Conservation (phyloP, 2,113 vertebrate species). For the Okapia johnstoni region DNA sequence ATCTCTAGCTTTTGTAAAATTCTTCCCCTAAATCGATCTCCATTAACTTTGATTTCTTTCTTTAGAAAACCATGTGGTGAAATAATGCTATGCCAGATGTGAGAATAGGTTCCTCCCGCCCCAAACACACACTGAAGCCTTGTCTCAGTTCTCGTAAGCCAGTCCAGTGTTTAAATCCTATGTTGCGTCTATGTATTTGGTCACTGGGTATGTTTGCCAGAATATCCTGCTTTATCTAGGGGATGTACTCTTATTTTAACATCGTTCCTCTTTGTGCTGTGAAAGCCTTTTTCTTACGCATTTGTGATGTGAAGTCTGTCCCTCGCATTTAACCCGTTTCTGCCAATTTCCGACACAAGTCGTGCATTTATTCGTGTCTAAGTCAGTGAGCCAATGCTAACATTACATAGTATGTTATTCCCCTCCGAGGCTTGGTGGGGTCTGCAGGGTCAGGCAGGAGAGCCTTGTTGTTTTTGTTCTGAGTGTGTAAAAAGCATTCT, state of each 20-base stretch:
- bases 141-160: not conserved
- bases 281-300: not conserved
- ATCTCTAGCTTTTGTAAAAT: not conserved
- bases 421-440: not conserved
- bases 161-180: not conserved
- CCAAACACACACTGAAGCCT: not conserved
- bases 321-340: not conserved
- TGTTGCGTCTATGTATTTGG: not conserved
- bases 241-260: not conserved
- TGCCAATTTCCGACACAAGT: not conserved
- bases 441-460: not conserved
- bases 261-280: not conserved
- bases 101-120: not conserved
- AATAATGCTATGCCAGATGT: conserved; percentile 61
- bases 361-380: not conserved
- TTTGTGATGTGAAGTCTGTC: not conserved
- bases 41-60: conserved; percentile 65
- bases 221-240: not conserved
- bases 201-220: not conserved
- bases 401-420: not conserved
- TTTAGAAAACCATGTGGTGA: conserved; percentile 57
- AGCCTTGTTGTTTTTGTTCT: not conserved
- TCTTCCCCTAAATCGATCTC: not conserved
- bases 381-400: not conserved
- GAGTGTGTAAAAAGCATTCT: not conserved